Base-by-base conservation (phyloP, 2,888 invertebrate genomes). In the Cheilosia vulpina region DNA sequence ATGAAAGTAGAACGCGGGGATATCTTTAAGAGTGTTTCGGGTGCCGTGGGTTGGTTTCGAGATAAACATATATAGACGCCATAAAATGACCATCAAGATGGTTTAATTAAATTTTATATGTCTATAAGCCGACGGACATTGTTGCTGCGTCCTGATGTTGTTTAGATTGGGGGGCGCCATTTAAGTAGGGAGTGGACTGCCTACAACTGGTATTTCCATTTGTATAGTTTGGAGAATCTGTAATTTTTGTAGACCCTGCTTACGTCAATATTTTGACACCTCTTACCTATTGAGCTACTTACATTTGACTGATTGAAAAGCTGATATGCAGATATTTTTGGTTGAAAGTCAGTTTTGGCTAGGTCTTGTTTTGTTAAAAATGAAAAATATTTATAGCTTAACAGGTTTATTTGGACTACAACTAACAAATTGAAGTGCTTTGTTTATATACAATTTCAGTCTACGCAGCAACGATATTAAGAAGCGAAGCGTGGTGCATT, bases 21-120 rank as follows among this genome's bases (percentile, higher is more conserved):
- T 52, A 45, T 65, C 9, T 31, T 9, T 13, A 21, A 57, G 31
- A 38, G 13, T 50, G 21, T 17, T 43, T 47, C 41, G 13, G 17
- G 6, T 63, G 4, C 38, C 4, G 31, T 21, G 19, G 19, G 52
- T 55, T 11, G 34, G 21, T 52, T 66, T 45, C 4, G 21, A n/a
- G 34, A 55, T 45, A 52, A 50, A 65, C 60, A 2, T 6, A n/a
- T n/a, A 24, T 31, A 2, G 19, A 31, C 19, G 24, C 43, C 13
- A 27, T 31, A 31, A 57, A 31, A 21, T 13, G 0, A 17, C n/a
- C n/a, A 17, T 63, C 27, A 57, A 21, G 43, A 68, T 7, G n/a
- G 45, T 45, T 75, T 43, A 53, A 76, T 76, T 76, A 66, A 66
- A 57, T 75, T 65, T 65, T 47, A 65, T 63, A 50, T 38, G 9